Conservation (phyloP, 2,888 invertebrate species). For the Phaonia tiefii region DNA sequence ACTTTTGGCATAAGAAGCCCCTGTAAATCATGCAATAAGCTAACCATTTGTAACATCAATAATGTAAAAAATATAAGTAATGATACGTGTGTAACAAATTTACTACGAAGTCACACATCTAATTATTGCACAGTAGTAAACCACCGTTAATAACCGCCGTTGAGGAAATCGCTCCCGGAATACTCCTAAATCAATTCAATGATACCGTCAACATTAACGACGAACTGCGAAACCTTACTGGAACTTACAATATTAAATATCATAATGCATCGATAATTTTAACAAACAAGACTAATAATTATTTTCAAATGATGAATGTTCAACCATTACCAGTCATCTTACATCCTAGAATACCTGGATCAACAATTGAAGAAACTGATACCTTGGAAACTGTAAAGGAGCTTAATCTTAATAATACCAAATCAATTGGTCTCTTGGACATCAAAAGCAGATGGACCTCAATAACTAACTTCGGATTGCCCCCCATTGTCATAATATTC, state of each 20-base stretch:
- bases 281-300: conserved; percentile 43
- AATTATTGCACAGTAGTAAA: conserved; percentile 39
- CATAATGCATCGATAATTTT: conserved; percentile 51
- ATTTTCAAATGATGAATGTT: conserved; percentile 41
- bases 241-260: conserved; percentile 44
- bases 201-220: conserved; percentile 37
- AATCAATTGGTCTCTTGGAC: conserved; percentile 23
- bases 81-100: conserved; percentile 57
- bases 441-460: conserved; percentile 18
- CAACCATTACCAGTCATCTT: conserved; percentile 59
- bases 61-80: conserved; percentile 55
- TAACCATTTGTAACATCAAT: conserved; percentile 52
- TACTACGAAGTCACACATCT: conserved; percentile 56
- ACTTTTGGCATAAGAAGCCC: too few relatives aligned
- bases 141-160: conserved; percentile 48
- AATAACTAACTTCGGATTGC: background rate
- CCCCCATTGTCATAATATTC: background rate
- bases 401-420: conserved; percentile 48
- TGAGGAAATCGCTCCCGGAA: conserved; percentile 54
- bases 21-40: conserved; percentile 30
- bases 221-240: conserved; percentile 32
- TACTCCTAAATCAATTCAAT: conserved; percentile 61
- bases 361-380: conserved; percentile 52
- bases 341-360: conserved; percentile 46
- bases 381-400: conserved; percentile 58